Base-by-base conservation (phyloP, 2,113 vertebrate species). In the Rhegmatorhina hoffmannsi region DNA sequence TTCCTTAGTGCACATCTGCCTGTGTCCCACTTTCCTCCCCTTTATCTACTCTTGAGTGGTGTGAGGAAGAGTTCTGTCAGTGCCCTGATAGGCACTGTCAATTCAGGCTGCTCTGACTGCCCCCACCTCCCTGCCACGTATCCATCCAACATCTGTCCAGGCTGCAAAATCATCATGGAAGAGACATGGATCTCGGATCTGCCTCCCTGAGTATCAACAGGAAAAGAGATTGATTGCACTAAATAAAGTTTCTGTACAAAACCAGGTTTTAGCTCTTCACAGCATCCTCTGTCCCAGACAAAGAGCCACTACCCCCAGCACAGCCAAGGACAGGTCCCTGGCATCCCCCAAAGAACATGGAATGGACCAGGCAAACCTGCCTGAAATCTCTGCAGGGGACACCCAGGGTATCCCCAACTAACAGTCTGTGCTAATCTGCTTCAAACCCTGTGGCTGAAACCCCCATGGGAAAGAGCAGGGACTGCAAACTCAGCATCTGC, bases 361-460 rank as follows among this genome's bases (percentile, higher is more conserved):
- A 19, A 38, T 6, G 16, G n/a, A 34, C 21, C 3, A 7, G 11
- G 17, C 26, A 69, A 59, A 52, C 17, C 31, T 63, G 23, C 19
- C 50, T 40, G 69, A 63, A 64, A 46, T 40, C 25, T 64, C 43
- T 78, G 66, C 52, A 75, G 66, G 59, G 33, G 12, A 26, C 26
- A 67, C 6, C 44, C 26, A 5, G 7, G 31, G 4, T 40, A 38
- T 28, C 28, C 36, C n/a, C 20, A 11, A 10, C 3, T 11, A 16
- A 11, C 16, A 55, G 23, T 4, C 73, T 0, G 0, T 34, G 28
- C 34, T n/a, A 11, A 40, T 3, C 25, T 8, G n/a, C 25, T 50
- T 55, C 55, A 63, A 21, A 7, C 53, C 9, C 36, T 43, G 18
- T 10, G 38, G 26, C 9, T 63, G 62, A 49, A 87, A 5, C 2